Evolutionary conservation across 2,113 vertebrate genomes (phyloP).

Genomic region (Perca fluviatilis): DNA sequence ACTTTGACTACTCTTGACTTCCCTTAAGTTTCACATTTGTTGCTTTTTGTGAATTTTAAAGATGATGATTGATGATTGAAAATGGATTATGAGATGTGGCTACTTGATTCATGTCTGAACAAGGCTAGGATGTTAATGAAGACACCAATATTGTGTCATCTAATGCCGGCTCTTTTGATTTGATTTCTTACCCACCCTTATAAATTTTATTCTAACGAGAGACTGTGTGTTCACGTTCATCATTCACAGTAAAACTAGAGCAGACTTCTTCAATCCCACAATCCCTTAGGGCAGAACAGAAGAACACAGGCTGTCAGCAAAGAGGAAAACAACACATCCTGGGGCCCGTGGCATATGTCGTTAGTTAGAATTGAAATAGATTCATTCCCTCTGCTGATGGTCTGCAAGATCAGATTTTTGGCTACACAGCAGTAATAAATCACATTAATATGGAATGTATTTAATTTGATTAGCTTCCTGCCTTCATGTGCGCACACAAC

Average conservation of each 20-base stretch:
- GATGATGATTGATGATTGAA: neutral
- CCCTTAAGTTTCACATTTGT: neutral
- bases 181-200: slow-evolving; percentile 12
- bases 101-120: neutral
- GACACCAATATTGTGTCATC: neutral
- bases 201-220: slow-evolving; percentile 4
- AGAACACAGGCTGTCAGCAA: slow-evolving; percentile 63
- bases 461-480: slow-evolving; percentile 79
- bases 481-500: slow-evolving; percentile 15
- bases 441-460: slow-evolving; percentile 75
- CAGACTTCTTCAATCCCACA: slow-evolving; percentile 40
- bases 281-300: slow-evolving; percentile 35
- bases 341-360: slow-evolving; percentile 59
- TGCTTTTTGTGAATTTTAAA: neutral
- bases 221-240: slow-evolving; percentile 18
- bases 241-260: slow-evolving; percentile 46
- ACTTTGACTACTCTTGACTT: neutral
- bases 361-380: slow-evolving; percentile 68
- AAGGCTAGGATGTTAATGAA: neutral
- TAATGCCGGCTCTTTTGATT: slow-evolving; percentile 2
- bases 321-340: slow-evolving; percentile 57
- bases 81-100: neutral
- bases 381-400: slow-evolving; percentile 56
- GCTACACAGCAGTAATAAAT: slow-evolving; percentile 73
- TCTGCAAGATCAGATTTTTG: slow-evolving; percentile 64